Evolutionary conservation across 2,797 vertebrate genomes (phyloP), one percentile per base, ranked within the genome.

Genomic region (Saxicola maurus): DNA sequence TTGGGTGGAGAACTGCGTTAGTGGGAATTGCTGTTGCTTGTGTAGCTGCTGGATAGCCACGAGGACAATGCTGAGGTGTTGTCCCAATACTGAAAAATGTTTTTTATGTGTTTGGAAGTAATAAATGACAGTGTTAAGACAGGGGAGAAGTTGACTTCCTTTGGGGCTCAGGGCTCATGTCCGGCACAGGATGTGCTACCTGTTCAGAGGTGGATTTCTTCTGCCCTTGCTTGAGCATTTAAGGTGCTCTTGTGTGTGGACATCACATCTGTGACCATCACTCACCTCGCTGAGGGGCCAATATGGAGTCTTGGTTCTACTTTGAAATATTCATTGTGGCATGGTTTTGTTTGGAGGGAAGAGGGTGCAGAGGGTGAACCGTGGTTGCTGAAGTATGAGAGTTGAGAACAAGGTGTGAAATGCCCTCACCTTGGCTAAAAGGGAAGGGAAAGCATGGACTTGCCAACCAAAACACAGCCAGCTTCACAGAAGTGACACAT

Each of bases 1-100:
- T 37, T 15, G 2, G 1, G 24, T 43, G 35, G 25, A 40, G 35
- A 56, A 17, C 37, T 18, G 2, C 6, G 0, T 40, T 13, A 17
- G 37, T 19, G 56, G 56, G 28, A 71, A 28, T 31, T 56, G 5
- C 30, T 19, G 19, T 51, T 1, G 1, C 27, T 37, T 18, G 9
- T 28, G 5, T 14, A 27, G 11, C 51, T n/a, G 48, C 40, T 15
- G 52, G 30, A 16, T 7, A 43, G 35, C 68, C 2, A 1, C 0
- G 28, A 35, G 78, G 10, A 7, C 24, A 7, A 9, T 7, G 2
- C 46, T 4, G 16, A 10, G 31, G 33, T 48, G 45, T 10, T 27
- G 2, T 30, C 51, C 13, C 28, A 11, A 5, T 7, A 27, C 49
- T 59, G n/a, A 9, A 16, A 33, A 51, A 74, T 19, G 46, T 23